phyloP scores from a whole-genome alignment of 2,797 vertebrate genomes.

The Rhynchonycteris naso region DNA sequence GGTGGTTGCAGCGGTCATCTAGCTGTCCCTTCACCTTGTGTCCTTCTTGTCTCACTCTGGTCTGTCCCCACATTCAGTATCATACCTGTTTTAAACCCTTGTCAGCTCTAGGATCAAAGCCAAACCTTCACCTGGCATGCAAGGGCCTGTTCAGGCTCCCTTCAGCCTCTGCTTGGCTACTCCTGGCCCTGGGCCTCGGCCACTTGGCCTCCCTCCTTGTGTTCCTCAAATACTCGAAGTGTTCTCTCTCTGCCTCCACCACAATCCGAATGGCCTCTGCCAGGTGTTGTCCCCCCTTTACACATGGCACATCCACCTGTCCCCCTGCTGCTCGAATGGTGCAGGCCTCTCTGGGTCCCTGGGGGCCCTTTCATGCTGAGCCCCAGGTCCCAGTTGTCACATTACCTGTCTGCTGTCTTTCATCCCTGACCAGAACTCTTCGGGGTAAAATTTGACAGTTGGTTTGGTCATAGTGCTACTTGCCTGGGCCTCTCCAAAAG shows the following conservation, averaged over 20 bases:
- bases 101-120: accelerated
- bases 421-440: not conserved
- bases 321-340: not conserved
- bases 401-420: not conserved
- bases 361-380: not conserved
- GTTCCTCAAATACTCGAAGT: not conserved
- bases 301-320: not conserved
- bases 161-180: not conserved
- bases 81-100: not conserved
- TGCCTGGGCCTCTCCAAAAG: not conserved
- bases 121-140: not conserved
- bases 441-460: not conserved
- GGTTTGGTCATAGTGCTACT: not conserved
- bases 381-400: not conserved
- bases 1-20: not conserved
- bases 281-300: not conserved
- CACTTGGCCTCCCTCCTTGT: not conserved
- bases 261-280: accelerated
- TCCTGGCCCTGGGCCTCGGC: not conserved
- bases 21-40: not conserved
- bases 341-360: not conserved
- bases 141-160: accelerated
- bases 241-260: not conserved
- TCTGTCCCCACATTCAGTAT: not conserved
- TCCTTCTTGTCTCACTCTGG: not conserved